These are phyloP conservation scores for Therioaphis trifolii DNA, from an alignment of 2,888 invertebrate species.

Conservation along the genomic window DNA sequence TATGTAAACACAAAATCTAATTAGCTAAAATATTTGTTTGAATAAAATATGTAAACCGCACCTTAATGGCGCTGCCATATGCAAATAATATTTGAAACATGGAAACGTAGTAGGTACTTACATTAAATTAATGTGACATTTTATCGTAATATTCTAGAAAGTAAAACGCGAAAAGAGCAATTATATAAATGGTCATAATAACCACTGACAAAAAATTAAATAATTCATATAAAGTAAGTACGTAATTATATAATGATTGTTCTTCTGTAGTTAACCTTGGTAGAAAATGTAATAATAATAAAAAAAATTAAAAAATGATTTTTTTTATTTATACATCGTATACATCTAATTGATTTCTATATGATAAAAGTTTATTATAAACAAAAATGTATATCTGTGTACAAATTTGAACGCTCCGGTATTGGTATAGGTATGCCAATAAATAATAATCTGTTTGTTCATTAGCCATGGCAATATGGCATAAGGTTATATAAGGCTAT, in stretches of 20 bases:
- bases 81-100: background rate
- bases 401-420: too few species aligned
- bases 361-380: too few species aligned
- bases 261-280: constrained; percentile 9
- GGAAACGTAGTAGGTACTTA: background rate
- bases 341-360: too few species aligned
- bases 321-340: too few species aligned
- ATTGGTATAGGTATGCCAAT: too few species aligned
- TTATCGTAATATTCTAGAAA: background rate
- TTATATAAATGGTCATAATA: constrained; percentile 18
- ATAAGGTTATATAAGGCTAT: background rate
- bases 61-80: background rate
- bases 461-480: too few species aligned
- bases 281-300: background rate
- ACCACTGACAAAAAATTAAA: constrained; percentile 5
- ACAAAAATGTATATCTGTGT: too few species aligned
- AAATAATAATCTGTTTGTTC: too few species aligned
- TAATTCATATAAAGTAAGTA: background rate
- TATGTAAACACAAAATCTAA: background rate
- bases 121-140: background rate
- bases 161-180: constrained; percentile 11
- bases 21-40: constrained; percentile 13
- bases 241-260: background rate
- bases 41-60: background rate
- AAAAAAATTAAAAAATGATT: constrained; percentile 6